Conservation (phyloP, 2,888 invertebrate species). For the Eristalis intricaria region DNA sequence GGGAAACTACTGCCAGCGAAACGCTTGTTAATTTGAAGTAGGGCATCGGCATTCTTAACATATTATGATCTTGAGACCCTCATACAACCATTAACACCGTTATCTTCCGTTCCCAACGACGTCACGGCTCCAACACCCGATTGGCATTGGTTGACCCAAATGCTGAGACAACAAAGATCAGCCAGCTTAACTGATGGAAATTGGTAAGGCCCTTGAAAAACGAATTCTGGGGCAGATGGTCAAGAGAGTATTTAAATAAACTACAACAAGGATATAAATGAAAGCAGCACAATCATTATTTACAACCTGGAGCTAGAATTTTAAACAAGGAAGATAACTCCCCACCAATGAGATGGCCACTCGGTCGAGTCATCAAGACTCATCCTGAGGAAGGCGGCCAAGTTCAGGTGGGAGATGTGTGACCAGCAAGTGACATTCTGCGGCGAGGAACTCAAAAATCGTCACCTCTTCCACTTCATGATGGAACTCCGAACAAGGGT, state of each 20-base stretch:
- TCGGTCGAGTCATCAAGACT: slow-evolving; percentile 5
- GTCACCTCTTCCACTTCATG: neutral
- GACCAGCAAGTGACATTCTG: neutral
- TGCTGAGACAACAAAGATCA: too few species aligned
- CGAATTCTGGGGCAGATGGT: slow-evolving; percentile 29
- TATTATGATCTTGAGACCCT: neutral
- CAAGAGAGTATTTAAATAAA: slow-evolving; percentile 11
- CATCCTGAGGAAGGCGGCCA: too few species aligned
- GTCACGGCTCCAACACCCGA: slow-evolving; percentile 42
- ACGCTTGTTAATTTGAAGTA: slow-evolving; percentile 5
- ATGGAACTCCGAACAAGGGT: too few species aligned
- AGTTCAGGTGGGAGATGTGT: too few species aligned
- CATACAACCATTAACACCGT: slow-evolving; percentile 20
- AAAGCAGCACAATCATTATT: neutral
- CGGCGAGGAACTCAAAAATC: neutral
- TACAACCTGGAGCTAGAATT: slow-evolving; percentile 7
- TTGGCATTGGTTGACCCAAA: neutral
- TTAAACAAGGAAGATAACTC: slow-evolving; percentile 37
- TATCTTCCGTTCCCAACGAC: slow-evolving; percentile 45
- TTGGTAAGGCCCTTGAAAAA: neutral
- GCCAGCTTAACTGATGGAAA: slow-evolving; percentile 17
- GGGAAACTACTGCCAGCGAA: slow-evolving; percentile 37
- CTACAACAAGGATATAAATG: slow-evolving; percentile 44
- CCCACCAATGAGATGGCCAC: slow-evolving; percentile 30
- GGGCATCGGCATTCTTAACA: neutral